Percentiles rank a stretch among this genome's conserved stretches.
Evolutionary conservation across 2,888 invertebrate genomes (phyloP).

Genomic region (Xylocampa areola): DNA sequence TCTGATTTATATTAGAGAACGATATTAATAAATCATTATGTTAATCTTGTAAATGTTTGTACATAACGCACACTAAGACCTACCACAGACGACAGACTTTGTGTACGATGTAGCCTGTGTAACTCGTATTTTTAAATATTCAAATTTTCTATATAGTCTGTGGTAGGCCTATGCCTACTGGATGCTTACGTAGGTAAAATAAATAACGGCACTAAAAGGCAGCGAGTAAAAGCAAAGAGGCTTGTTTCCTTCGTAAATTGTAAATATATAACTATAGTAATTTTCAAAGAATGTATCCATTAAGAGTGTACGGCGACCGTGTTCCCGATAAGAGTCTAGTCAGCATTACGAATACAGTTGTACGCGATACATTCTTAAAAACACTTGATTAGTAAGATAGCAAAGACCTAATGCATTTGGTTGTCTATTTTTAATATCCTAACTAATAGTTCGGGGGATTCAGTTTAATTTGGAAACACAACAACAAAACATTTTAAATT

Average conservation of each 20-base stretch:
- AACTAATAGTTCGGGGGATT: slow-evolving; percentile 1
- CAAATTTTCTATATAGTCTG: too few relatives aligned
- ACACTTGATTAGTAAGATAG: slow-evolving; percentile 1
- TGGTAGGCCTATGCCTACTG: too few relatives aligned
- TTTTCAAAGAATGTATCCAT: slow-evolving; percentile 25
- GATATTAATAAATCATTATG: slow-evolving; percentile 43
- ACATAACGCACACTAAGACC: slow-evolving; percentile 11
- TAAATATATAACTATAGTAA: slow-evolving; percentile 41
- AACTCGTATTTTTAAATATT: too few relatives aligned
- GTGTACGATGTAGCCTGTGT: too few relatives aligned
- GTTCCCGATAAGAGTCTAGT: slow-evolving; percentile 40
- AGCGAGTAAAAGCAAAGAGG: slow-evolving; percentile 32
- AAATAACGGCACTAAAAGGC: slow-evolving; percentile 12
- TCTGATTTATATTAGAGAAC: too few relatives aligned
- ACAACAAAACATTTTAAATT: too few relatives aligned
- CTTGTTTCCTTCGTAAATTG: slow-evolving; percentile 32
- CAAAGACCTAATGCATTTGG: slow-evolving; percentile 43
- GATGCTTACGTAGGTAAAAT: slow-evolving; percentile 8
- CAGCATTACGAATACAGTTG: slow-evolving; percentile 40
- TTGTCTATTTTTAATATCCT: slow-evolving; percentile 3
- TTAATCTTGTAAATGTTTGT: slow-evolving; percentile 45
- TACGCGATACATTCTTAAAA: slow-evolving; percentile 40
- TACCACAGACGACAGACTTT: too few relatives aligned
- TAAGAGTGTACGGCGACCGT: slow-evolving; percentile 16
- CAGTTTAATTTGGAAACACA: background rate